A percentile compares a stretch with the other conserved stretches of the same genome.
These are phyloP conservation scores for Ophioninae sp. DNA, from an alignment of 2,888 invertebrate genomes.

Conservation along the genomic window DNA sequence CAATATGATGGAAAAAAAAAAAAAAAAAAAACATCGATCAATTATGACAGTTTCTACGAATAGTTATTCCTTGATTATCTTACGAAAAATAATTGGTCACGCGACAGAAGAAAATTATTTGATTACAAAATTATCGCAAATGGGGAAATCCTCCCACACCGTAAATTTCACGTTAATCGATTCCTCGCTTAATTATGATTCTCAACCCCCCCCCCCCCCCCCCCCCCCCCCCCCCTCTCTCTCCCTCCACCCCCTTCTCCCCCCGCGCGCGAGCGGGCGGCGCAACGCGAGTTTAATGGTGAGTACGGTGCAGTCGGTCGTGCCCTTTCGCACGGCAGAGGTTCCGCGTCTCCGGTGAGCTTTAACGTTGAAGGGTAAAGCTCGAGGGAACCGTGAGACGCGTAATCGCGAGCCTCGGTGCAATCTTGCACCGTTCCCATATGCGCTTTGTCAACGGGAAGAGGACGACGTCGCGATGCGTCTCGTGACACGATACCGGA, in stretches of 20 bases:
- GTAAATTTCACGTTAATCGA: constrained; percentile 24
- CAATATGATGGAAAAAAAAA: no score
- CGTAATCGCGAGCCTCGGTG: constrained; percentile 29
- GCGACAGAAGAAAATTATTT: no score
- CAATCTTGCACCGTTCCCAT: constrained; percentile 26
- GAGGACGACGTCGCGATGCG: constrained; percentile 13
- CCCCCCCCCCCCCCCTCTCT: no score
- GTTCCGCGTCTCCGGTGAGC: not conserved
- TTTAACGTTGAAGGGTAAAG: not conserved
- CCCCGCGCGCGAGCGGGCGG: no score
- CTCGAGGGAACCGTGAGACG: constrained; percentile 35
- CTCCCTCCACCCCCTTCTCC: not conserved
- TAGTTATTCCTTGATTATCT: no score
- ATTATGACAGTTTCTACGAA: no score
- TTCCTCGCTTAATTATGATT: constrained; percentile 46
- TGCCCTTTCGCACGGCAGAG: not conserved
- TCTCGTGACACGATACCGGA: constrained; percentile 31
- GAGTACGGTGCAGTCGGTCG: not conserved
- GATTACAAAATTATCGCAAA: no score
- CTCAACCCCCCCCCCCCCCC: no score
- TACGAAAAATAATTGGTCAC: no score
- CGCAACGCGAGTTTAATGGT: not conserved
- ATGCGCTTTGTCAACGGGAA: constrained; percentile 20
- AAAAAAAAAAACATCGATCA: no score
- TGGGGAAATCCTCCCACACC: no score